These are phyloP conservation scores for human DNA, from an alignment of 2,113 vertebrate genomes.

Conservation along the genomic window GRCh38 chr5:108144001-108144500, in stretches of 20 bases:
- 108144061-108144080: background rate
- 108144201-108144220: background rate
- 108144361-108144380: conserved; percentile 26
- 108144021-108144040: background rate
- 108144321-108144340: conserved; percentile 39
- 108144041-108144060: background rate
- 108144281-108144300: conserved; percentile 61
- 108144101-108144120: background rate
- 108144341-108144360: conserved; percentile 12
- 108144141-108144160: conserved; percentile 11
- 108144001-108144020: background rate
- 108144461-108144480: conserved; percentile 69
- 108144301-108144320: conserved; percentile 68
- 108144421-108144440: conserved; percentile 62
- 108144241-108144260: background rate
- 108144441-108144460: conserved; percentile 65
- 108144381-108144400: conserved; percentile 47
- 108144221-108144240: background rate
- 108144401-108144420: conserved; percentile 51
- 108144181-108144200: conserved; percentile 3
- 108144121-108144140: conserved; percentile 7
- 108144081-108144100: background rate
- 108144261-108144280: conserved; percentile 62
- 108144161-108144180: background rate
- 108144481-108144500: conserved; percentile 68